Base-by-base conservation (phyloP, 1,140 invertebrate species). In the Macrobrachium nipponense region DNA sequence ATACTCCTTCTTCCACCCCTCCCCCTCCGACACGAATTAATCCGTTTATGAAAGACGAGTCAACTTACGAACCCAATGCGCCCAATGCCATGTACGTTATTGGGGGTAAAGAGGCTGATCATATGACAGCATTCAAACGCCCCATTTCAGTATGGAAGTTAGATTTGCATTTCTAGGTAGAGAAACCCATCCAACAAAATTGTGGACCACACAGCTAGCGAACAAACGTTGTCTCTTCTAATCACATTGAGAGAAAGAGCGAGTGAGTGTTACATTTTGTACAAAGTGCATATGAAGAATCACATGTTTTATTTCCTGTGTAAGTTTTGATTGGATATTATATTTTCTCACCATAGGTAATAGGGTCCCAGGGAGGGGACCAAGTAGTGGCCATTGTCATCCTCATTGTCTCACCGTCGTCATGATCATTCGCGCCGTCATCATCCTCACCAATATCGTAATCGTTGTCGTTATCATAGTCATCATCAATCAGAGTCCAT, bases 41-140 rank as follows among this genome's bases (percentile, higher is more conserved):
- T 62, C 88, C 88, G 7, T 89, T 89, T 23, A 62, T 89, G 62
- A 87, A 77, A 58, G 76, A 81, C 36, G 88, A 89, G 23, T 61
- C 86, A 6, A 14, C 43, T 10, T 80, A 62, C 15, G 78, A 89
- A 20, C 23, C 86, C n/a, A 60, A 61, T 14, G 64, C 81, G 7
- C 88, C 88, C 5, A 87, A 72, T 70, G 88, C 86, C 43, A 89
- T 89, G 88, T 89, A 87, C 51, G 85, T 89, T 7, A 76, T 86
- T 12, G 84, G 84, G 0, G 84, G 84, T 36, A 86, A 86, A 58
- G 84, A 86, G 60, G 62, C 78, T 20, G 84, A 86, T 59, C 84
- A 86, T 58, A 86, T 86, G 84, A 86, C 84, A 15, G 77, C 78
- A 59, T 86, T 86, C 44, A 86, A 80, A 73, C 77, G 84, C 62